Percentiles rank a stretch among this genome's conserved stretches.
Evolutionary conservation across 2,888 invertebrate genomes (phyloP).

Genomic region (Mythimna impura): DNA sequence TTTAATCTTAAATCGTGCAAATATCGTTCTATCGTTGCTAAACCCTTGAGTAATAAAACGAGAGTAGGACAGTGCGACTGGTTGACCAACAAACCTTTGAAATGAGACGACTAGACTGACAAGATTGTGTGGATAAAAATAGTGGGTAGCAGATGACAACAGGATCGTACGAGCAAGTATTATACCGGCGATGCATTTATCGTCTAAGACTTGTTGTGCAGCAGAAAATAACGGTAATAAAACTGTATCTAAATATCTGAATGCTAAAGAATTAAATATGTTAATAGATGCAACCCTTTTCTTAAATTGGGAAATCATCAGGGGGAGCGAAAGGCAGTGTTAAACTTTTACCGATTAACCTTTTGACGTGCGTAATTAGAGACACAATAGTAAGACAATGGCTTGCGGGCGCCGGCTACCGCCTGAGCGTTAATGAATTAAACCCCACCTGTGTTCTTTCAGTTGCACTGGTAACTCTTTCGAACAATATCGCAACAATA

Average conservation of each 20-base stretch:
- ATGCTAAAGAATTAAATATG: background rate
- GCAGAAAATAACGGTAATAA: constrained; percentile 11
- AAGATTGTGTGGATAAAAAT: constrained; percentile 54
- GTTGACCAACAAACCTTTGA: constrained; percentile 63
- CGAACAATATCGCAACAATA: too few relatives aligned
- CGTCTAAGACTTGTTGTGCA: constrained; percentile 34
- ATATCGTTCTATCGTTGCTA: constrained; percentile 42
- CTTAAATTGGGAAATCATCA: background rate
- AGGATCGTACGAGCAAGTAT: constrained; percentile 36
- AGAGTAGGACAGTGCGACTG: constrained; percentile 52
- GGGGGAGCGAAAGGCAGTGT: too few relatives aligned
- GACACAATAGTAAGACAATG: too few relatives aligned
- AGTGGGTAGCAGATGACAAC: constrained; percentile 57
- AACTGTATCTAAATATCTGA: background rate
- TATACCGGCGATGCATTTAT: constrained; percentile 26
- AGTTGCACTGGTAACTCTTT: too few relatives aligned
- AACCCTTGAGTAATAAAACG: constrained; percentile 52
- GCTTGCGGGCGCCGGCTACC: too few relatives aligned
- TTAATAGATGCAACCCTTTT: background rate
- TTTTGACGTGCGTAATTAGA: too few relatives aligned
- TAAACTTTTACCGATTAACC: too few relatives aligned
- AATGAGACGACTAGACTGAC: constrained; percentile 56
- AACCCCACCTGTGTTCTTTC: too few relatives aligned
- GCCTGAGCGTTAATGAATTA: too few relatives aligned
- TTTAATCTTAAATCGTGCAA: constrained; percentile 32